A percentile compares a stretch with the other conserved stretches of the same genome.
Conservation (phyloP, 2,888 invertebrate genomes). For the Thecophora atra region DNA sequence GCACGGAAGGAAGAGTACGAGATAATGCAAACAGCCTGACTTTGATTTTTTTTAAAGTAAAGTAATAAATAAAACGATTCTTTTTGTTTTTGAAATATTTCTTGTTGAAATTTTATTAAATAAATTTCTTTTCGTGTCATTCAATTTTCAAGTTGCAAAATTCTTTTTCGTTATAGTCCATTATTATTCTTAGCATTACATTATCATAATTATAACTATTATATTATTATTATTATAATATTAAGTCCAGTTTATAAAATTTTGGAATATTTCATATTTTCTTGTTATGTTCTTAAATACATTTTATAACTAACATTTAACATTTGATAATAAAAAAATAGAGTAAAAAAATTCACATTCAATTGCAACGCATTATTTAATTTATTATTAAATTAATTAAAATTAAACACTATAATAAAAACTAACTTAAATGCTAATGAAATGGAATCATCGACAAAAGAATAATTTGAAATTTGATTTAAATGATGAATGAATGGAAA, state of each 20-base stretch:
- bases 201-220: too few species aligned
- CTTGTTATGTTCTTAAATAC: background rate
- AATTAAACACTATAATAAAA: too few species aligned
- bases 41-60: too few species aligned
- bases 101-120: too few species aligned
- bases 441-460: too few species aligned
- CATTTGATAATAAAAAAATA: background rate
- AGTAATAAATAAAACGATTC: too few species aligned
- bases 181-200: background rate
- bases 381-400: background rate
- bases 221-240: background rate
- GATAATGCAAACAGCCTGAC: constrained; percentile 96
- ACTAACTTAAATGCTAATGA: too few species aligned
- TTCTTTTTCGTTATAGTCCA: background rate
- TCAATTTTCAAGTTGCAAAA: too few species aligned
- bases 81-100: too few species aligned
- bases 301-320: constrained; percentile 25
- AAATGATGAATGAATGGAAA: background rate
- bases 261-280: constrained; percentile 29
- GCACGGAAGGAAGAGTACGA: constrained; percentile 76
- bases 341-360: background rate
- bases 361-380: background rate
- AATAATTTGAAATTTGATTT: background rate
- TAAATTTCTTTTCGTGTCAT: too few species aligned
- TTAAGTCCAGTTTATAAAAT: constrained; percentile 22